These are phyloP conservation scores for Tachina fera DNA, from an alignment of 2,888 invertebrate species.

Conservation along the genomic window DNA sequence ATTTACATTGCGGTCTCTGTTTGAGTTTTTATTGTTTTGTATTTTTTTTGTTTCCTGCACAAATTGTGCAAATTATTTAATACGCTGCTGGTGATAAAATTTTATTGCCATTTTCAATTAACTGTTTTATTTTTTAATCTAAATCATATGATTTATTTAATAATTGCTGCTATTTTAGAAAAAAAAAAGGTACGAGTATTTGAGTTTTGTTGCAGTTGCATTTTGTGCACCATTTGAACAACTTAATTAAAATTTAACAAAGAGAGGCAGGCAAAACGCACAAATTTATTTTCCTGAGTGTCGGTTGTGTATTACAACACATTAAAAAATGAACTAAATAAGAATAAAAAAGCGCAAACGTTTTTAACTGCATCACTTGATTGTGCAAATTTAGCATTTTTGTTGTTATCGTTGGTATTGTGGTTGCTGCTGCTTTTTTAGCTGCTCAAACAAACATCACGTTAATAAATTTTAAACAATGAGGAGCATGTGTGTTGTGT, in stretches of 20 bases:
- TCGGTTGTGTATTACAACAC: conserved; percentile 38
- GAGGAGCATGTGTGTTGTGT: conserved; percentile 24
- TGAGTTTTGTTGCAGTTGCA: too few species aligned
- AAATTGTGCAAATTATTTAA: not conserved
- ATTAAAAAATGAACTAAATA: not conserved
- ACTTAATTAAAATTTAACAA: not conserved
- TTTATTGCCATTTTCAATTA: not conserved
- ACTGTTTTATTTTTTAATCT: not conserved
- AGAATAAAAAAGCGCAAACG: conserved; percentile 10
- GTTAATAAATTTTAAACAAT: conserved; percentile 48
- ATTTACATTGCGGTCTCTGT: conserved; percentile 4
- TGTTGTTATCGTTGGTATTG: not conserved
- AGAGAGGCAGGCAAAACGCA: conserved; percentile 5
- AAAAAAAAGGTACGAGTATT: not conserved
- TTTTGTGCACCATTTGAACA: not conserved
- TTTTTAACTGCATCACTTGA: conserved; percentile 50
- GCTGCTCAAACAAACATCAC: conserved; percentile 16
- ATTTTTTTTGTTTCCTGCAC: not conserved
- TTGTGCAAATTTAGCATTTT: conserved; percentile 17
- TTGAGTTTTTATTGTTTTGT: not conserved
- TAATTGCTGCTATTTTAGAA: not conserved
- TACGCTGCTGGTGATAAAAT: too few species aligned
- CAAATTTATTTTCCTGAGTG: conserved; percentile 52
- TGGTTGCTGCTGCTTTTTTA: not conserved
- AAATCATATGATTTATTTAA: conserved; percentile 35